These are phyloP conservation scores for Ruditapes philippinarum DNA, from an alignment of 1,140 invertebrate species.

Conservation along the genomic window DNA sequence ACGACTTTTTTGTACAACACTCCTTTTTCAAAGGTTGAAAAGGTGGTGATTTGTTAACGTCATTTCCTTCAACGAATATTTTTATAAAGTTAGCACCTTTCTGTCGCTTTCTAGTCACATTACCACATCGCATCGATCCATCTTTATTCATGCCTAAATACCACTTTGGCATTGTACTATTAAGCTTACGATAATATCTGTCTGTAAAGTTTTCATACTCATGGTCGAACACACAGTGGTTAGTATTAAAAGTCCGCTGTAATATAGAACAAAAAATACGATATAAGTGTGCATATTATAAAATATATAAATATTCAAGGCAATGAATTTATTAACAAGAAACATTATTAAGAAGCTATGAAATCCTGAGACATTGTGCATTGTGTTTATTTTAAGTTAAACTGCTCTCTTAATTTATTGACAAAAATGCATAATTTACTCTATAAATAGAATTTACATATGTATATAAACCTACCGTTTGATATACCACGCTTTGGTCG, in stretches of 20 bases:
- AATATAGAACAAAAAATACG: conserved; percentile 12
- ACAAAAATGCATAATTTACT: too few relatives aligned
- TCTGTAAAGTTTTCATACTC: conserved; percentile 24
- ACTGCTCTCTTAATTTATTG: too few relatives aligned
- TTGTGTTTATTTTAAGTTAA: too few relatives aligned
- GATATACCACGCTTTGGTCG: conserved; percentile 46
- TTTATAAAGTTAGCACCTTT: conserved; percentile 44
- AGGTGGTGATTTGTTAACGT: conserved; percentile 1
- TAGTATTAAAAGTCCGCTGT: conserved; percentile 15
- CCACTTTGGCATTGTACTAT: conserved; percentile 11
- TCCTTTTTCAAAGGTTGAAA: conserved; percentile 20
- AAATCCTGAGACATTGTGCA: too few relatives aligned
- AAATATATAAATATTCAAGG: too few relatives aligned
- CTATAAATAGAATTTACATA: neutral
- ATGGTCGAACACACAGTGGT: conserved; percentile 42
- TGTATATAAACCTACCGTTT: conserved; percentile 52
- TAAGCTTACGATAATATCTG: conserved; percentile 34
- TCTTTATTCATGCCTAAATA: conserved; percentile 65
- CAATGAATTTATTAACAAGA: too few relatives aligned
- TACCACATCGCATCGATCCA: conserved; percentile 52
- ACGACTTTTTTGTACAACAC: conserved; percentile 37
- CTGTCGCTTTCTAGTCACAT: conserved; percentile 42
- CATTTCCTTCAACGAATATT: neutral
- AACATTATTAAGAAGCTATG: too few relatives aligned
- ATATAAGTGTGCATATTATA: neutral